A percentile compares a stretch with the other conserved stretches of the same genome.
Evolutionary conservation across 2,888 invertebrate species (phyloP).

Genomic region (Scaptomyza cyrtandrae): DNA sequence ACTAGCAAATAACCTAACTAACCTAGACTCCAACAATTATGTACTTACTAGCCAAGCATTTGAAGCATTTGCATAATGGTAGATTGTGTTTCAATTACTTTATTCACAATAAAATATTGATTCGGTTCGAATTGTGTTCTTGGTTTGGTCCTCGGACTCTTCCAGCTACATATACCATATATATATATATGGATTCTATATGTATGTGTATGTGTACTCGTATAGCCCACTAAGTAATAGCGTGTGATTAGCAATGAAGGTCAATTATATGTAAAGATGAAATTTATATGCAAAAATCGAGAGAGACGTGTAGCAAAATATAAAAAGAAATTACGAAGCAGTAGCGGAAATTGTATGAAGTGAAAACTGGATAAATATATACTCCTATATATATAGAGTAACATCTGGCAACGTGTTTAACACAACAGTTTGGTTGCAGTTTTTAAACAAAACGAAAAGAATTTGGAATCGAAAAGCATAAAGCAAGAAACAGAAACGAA

Average conservation of each 20-base stretch:
- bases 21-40: conserved; percentile 17
- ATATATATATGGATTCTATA: background rate
- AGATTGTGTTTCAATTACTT: conserved; percentile 53
- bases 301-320: conserved; percentile 19
- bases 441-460: conserved; percentile 17
- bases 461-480: conserved; percentile 62
- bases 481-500: conserved; percentile 47
- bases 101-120: conserved; percentile 36
- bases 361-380: conserved; percentile 24
- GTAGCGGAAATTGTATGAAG: conserved; percentile 17
- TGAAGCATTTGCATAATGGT: conserved; percentile 52
- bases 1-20: conserved; percentile 39
- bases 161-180: conserved; percentile 29
- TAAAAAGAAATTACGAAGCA: background rate
- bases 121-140: conserved; percentile 32
- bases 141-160: conserved; percentile 13
- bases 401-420: conserved; percentile 53
- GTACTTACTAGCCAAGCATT: conserved; percentile 14
- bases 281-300: conserved; percentile 66
- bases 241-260: conserved; percentile 81
- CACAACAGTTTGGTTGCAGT: conserved; percentile 54
- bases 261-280: conserved; percentile 75
- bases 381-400: conserved; percentile 12
- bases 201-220: conserved; percentile 30
- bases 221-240: conserved; percentile 57